These are phyloP conservation scores for Stratiomys singularior DNA, from an alignment of 2,888 invertebrate genomes.

Conservation along the genomic window DNA sequence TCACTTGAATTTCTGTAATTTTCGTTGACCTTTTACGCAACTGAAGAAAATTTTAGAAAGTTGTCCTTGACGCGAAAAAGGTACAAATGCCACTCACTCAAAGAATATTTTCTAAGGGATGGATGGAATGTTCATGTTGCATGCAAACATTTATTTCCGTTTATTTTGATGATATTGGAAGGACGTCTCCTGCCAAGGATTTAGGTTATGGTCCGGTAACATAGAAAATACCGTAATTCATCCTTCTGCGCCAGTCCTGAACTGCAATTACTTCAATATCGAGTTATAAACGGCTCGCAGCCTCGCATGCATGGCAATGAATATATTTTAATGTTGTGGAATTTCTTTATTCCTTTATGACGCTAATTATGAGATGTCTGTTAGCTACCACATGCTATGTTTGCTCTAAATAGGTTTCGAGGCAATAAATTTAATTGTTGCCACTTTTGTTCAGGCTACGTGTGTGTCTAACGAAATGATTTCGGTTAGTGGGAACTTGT, in stretches of 20 bases:
- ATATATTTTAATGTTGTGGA: neutral
- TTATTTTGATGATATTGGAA: neutral
- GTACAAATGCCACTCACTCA: neutral
- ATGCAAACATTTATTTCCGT: constrained; percentile 33
- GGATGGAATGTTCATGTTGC: constrained; percentile 5
- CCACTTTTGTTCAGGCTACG: constrained; percentile 32
- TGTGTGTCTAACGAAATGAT: constrained; percentile 15
- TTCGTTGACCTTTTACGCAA: constrained; percentile 32
- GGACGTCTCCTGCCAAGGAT: neutral
- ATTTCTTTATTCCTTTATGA: constrained; percentile 27
- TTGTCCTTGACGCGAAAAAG: constrained; percentile 39
- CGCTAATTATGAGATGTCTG: constrained; percentile 30
- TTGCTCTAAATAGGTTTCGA: constrained; percentile 40
- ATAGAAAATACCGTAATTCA: neutral
- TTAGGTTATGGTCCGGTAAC: neutral
- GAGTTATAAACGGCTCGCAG: neutral
- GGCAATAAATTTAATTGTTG: constrained; percentile 41
- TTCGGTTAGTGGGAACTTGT: constrained; percentile 36
- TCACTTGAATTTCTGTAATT: constrained; percentile 3
- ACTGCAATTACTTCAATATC: neutral
- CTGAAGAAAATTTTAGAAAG: constrained; percentile 37
- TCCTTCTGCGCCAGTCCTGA: neutral
- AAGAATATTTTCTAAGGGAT: neutral
- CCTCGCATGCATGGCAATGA: constrained; percentile 12
- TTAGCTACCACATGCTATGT: constrained; percentile 32